Evolutionary conservation across 1,140 invertebrate genomes (phyloP).

Genomic region (Charaxes varanes): DNA sequence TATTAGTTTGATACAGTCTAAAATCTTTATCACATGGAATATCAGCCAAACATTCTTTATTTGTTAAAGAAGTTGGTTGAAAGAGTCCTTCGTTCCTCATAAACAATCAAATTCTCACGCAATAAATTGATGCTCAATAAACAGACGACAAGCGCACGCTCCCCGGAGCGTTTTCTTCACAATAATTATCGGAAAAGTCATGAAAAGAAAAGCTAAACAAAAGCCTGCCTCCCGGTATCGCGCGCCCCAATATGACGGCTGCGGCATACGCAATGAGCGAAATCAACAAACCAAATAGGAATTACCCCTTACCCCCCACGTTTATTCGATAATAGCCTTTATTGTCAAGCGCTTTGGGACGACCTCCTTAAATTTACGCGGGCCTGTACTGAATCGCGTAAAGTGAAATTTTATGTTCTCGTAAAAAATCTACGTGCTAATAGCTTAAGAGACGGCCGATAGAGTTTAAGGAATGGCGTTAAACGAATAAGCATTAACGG

Average conservation of each 20-base stretch:
- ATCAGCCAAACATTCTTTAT: too few species aligned
- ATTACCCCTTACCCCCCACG: background rate
- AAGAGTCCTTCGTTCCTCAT: too few species aligned
- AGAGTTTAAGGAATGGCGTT: too few species aligned
- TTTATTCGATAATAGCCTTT: conserved; percentile 7
- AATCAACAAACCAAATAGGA: conserved; percentile 12
- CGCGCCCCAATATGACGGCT: conserved; percentile 8
- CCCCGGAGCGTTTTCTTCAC: too few species aligned
- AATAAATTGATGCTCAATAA: too few species aligned
- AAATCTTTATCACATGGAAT: too few species aligned
- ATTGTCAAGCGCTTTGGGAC: background rate
- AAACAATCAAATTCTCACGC: too few species aligned
- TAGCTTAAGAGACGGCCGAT: too few species aligned
- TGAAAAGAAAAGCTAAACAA: conserved; percentile 8
- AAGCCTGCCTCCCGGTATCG: conserved; percentile 6
- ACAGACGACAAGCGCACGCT: too few species aligned
- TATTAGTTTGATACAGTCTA: too few species aligned
- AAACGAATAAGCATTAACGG: too few species aligned
- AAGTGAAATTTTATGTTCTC: conserved; percentile 51
- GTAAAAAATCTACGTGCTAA: conserved; percentile 41
- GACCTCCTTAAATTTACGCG: background rate
- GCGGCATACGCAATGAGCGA: conserved; percentile 10
- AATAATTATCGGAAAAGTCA: background rate
- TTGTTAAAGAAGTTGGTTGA: too few species aligned
- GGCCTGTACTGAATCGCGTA: conserved; percentile 15